Conservation (phyloP, 2,888 invertebrate species). For the Prosapia bicincta region DNA sequence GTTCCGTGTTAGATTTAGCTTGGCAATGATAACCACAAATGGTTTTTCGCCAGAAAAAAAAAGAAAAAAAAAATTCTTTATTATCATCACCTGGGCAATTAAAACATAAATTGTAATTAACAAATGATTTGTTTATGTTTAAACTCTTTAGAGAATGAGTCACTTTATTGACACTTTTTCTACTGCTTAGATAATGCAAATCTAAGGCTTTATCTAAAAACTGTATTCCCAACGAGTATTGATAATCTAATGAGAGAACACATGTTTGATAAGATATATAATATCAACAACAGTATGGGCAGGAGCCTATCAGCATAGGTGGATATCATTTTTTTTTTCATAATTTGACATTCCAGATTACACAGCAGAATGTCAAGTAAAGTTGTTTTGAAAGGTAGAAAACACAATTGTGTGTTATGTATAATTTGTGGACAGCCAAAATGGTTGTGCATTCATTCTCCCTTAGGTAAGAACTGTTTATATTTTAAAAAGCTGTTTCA, state of each 20-base stretch:
- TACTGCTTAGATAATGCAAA: neutral
- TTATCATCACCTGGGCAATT: no score
- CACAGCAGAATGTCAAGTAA: neutral
- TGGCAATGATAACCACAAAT: no score
- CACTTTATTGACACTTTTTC: no score
- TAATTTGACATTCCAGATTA: neutral
- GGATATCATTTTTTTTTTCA: neutral
- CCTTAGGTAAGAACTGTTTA: conserved; percentile 5
- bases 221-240: neutral
- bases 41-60: no score
- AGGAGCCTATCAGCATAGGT: neutral
- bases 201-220: neutral
- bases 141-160: no score
- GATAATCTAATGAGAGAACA: neutral
- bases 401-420: conserved; percentile 16
- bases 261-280: neutral
- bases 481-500: no score
- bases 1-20: no score
- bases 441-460: conserved; percentile 21
- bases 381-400: neutral
- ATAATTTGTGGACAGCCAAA: conserved; percentile 13
- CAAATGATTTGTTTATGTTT: no score
- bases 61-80: no score
- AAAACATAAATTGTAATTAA: no score
- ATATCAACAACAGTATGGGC: neutral